Conservation (phyloP, 2,888 invertebrate genomes). For the Eueremaeus valkanovi region DNA sequence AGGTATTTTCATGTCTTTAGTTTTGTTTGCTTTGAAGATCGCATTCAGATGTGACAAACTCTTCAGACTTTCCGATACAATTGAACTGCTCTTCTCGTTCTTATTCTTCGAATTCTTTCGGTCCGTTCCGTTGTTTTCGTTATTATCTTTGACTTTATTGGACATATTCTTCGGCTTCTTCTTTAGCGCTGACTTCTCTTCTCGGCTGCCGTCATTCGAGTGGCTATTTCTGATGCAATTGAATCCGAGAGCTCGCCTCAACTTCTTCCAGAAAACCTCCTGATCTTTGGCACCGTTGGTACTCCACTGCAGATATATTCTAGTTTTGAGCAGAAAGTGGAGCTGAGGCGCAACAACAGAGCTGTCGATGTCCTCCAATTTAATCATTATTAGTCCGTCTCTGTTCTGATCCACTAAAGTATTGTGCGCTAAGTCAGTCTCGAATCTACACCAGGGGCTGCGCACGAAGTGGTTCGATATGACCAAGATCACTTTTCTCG, state of each 20-base stretch:
- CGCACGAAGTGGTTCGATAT: constrained; percentile 42
- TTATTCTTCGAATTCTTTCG: background rate
- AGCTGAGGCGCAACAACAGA: constrained; percentile 37
- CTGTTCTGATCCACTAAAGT: constrained; percentile 42
- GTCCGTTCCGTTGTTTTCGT: background rate
- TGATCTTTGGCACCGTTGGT: constrained; percentile 5
- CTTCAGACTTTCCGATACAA: background rate
- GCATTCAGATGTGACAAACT: background rate
- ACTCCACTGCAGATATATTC: constrained; percentile 42
- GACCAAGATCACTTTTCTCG: constrained; percentile 43
- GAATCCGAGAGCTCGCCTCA: constrained; percentile 37
- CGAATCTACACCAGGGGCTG: constrained; percentile 45
- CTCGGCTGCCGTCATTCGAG: background rate
- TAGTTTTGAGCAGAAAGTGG: constrained; percentile 42
- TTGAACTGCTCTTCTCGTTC: background rate
- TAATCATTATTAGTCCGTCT: constrained; percentile 43
- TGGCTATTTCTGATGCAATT: background rate
- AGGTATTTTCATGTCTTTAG: background rate
- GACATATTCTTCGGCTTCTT: background rate
- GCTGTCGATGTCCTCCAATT: constrained; percentile 39
- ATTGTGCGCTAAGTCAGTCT: constrained; percentile 44
- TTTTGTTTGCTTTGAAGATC: background rate
- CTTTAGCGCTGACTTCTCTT: background rate
- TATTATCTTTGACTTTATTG: background rate
- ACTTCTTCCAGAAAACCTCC: constrained; percentile 38